A percentile compares a stretch with the other conserved stretches of the same genome.
Conservation (phyloP, 2,888 invertebrate species). For the Trisateles emortualis region DNA sequence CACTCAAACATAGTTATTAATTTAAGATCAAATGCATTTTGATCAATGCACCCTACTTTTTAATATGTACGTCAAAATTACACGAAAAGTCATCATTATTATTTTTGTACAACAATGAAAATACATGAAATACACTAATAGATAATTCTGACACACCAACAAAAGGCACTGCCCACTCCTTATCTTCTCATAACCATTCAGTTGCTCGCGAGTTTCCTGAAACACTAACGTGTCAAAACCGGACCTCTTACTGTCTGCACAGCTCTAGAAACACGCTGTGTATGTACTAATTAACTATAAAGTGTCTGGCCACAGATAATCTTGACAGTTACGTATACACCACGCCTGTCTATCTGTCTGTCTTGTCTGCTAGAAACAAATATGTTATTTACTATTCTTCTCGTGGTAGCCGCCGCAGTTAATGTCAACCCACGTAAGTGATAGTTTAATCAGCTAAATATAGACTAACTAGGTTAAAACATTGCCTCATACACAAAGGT, state of each 20-base stretch:
- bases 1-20: too few species aligned
- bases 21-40: too few species aligned
- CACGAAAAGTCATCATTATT: too few species aligned
- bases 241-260: not conserved
- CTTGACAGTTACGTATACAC: constrained; percentile 47
- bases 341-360: constrained; percentile 14
- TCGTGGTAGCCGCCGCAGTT: not conserved
- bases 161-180: not conserved
- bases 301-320: constrained; percentile 42
- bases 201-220: not conserved
- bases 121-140: too few species aligned
- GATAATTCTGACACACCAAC: too few species aligned
- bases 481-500: too few species aligned
- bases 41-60: too few species aligned
- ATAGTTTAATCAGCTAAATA: constrained; percentile 2
- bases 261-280: constrained; percentile 48
- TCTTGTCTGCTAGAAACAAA: not conserved
- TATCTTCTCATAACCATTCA: not conserved
- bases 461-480: too few species aligned
- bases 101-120: too few species aligned
- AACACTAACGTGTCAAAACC: not conserved
- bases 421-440: constrained; percentile 10
- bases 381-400: constrained; percentile 1
- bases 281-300: constrained; percentile 51
- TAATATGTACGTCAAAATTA: too few species aligned